phyloP scores from a whole-genome alignment of 2,797 vertebrate genomes.

The Sebastolobus alascanus region DNA sequence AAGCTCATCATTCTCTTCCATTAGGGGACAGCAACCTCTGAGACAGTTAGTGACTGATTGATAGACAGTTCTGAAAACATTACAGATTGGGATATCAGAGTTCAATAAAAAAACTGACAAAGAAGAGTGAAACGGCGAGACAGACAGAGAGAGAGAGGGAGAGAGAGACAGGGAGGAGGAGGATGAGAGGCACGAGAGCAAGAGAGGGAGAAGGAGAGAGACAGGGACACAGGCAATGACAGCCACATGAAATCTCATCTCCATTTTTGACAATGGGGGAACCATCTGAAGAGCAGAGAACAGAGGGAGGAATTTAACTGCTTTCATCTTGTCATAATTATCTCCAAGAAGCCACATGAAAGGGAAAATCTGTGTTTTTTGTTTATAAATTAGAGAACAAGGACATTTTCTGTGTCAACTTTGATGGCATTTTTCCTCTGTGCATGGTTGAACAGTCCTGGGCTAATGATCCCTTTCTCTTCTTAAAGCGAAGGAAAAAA shows the following conservation, averaged over 20 bases:
- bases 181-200: slow-evolving; percentile 60
- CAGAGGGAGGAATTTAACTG: slow-evolving; percentile 86
- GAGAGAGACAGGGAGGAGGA: slow-evolving; percentile 62
- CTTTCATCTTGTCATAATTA: slow-evolving; percentile 89
- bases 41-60: slow-evolving; percentile 76
- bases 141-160: slow-evolving; percentile 46
- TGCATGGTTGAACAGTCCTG: slow-evolving; percentile 80
- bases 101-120: slow-evolving; percentile 79
- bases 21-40: slow-evolving; percentile 79
- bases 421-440: slow-evolving; percentile 82
- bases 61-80: slow-evolving; percentile 78
- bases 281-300: slow-evolving; percentile 85
- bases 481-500: slow-evolving; percentile 74
- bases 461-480: slow-evolving; percentile 81
- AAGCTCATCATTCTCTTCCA: slow-evolving; percentile 74
- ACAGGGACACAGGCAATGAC: slow-evolving; percentile 81
- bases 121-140: slow-evolving; percentile 72
- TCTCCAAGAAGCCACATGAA: slow-evolving; percentile 88
- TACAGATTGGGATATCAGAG: slow-evolving; percentile 78
- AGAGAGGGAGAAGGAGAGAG: slow-evolving; percentile 61
- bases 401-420: slow-evolving; percentile 85
- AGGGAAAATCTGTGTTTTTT: slow-evolving; percentile 84
- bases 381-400: slow-evolving; percentile 89
- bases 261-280: slow-evolving; percentile 89
- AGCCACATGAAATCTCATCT: slow-evolving; percentile 87